Evolutionary conservation across 2,797 vertebrate genomes (phyloP).

Genomic region (Takifugu ocellatus): DNA sequence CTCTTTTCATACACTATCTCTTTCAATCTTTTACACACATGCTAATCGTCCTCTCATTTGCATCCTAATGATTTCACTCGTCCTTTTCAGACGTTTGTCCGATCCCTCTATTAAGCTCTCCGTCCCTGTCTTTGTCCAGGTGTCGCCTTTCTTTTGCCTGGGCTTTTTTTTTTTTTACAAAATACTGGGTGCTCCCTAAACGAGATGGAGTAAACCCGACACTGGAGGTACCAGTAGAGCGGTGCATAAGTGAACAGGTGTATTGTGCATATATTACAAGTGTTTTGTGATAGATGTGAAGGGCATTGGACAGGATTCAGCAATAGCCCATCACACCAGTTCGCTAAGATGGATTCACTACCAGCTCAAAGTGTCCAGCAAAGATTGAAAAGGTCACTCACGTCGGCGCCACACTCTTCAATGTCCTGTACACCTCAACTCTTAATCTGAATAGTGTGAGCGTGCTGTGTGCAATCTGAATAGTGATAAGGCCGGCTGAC

Average conservation of each 20-base stretch:
- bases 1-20: slow-evolving; percentile 69
- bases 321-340: slow-evolving; percentile 69
- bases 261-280: slow-evolving; percentile 67
- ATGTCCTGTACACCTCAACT: slow-evolving; percentile 37
- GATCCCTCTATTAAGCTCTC: slow-evolving; percentile 62
- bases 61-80: slow-evolving; percentile 85
- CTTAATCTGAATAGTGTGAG: slow-evolving; percentile 61
- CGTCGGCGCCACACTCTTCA: slow-evolving; percentile 45
- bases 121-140: slow-evolving; percentile 44
- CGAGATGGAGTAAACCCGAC: slow-evolving; percentile 2
- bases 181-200: background rate
- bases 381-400: slow-evolving; percentile 68
- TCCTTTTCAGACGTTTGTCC: slow-evolving; percentile 54
- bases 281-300: slow-evolving; percentile 45
- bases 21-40: slow-evolving; percentile 69
- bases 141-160: slow-evolving; percentile 46
- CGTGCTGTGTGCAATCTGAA: slow-evolving; percentile 68
- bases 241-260: slow-evolving; percentile 41
- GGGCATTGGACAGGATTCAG: slow-evolving; percentile 47
- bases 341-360: slow-evolving; percentile 74
- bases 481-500: slow-evolving; percentile 73
- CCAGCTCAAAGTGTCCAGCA: slow-evolving; percentile 61
- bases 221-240: background rate
- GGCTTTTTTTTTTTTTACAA: slow-evolving; percentile 16
- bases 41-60: slow-evolving; percentile 85